Evolutionary conservation across 2,888 invertebrate genomes (phyloP).

Genomic region (Platycheirus albimanus): DNA sequence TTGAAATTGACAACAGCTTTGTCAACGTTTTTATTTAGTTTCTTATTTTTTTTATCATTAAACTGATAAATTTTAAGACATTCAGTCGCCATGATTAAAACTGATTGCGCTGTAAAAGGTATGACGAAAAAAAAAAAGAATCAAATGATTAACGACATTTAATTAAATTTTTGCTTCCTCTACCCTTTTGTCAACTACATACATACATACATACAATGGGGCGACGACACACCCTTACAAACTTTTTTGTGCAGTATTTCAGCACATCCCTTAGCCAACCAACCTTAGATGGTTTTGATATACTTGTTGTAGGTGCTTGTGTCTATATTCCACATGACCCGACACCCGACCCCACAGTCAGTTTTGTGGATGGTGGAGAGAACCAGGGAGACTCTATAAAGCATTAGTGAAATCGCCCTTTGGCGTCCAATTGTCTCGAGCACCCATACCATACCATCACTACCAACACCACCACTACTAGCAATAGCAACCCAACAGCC

Average conservation of each 20-base stretch:
- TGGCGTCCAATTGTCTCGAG: conserved; percentile 73
- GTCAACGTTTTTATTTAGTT: conserved; percentile 24
- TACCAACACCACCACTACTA: background rate
- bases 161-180: conserved; percentile 46
- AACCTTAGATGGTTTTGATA: conserved; percentile 16
- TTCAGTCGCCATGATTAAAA: conserved; percentile 55
- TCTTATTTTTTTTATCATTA: background rate
- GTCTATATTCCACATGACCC: conserved; percentile 12
- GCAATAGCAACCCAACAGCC: conserved; percentile 6
- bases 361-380: too few relatives aligned
- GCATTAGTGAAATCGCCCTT: conserved; percentile 61
- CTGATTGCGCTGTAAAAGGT: conserved; percentile 34
- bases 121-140: conserved; percentile 11
- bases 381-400: conserved; percentile 34
- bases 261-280: conserved; percentile 22
- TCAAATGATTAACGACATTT: conserved; percentile 58
- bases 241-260: conserved; percentile 38
- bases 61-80: conserved; percentile 54
- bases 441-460: conserved; percentile 64
- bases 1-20: conserved; percentile 18
- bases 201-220: too few relatives aligned
- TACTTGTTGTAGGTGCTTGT: conserved; percentile 31
- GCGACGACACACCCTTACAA: conserved; percentile 39
- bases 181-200: background rate
- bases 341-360: conserved; percentile 10